Evolutionary conservation across 2,797 vertebrate species (phyloP).

Genomic region (Microctenopoma lineatum): DNA sequence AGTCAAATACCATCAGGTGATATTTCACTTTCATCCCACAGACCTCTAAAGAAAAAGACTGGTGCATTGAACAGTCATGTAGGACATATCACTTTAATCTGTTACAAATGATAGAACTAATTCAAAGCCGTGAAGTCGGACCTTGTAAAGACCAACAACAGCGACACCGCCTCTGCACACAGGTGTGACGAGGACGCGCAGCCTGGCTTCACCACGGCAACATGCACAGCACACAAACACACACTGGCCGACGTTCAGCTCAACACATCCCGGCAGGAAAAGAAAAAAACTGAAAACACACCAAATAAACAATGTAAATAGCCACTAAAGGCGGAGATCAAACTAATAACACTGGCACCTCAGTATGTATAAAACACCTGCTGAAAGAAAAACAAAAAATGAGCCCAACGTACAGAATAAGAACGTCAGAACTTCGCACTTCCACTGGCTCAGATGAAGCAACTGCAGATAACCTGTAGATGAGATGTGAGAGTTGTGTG

Average conservation of each 20-base stretch:
- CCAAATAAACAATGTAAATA: constrained; percentile 45
- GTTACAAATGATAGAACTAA: constrained; percentile 41
- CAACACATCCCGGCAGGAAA: constrained; percentile 35
- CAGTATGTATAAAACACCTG: constrained; percentile 24
- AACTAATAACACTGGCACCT: constrained; percentile 41
- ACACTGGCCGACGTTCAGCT: constrained; percentile 32
- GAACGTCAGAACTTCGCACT: constrained; percentile 22
- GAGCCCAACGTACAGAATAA: constrained; percentile 10
- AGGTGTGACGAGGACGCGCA: constrained; percentile 23
- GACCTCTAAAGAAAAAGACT: constrained; percentile 11
- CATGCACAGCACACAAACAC: constrained; percentile 51
- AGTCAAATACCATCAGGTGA: constrained; percentile 39
- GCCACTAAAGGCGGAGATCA: constrained; percentile 35
- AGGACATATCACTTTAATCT: constrained; percentile 15
- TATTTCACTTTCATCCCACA: constrained; percentile 42
- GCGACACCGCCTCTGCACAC: constrained; percentile 23
- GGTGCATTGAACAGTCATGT: constrained; percentile 45
- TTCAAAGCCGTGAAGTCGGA: constrained; percentile 30
- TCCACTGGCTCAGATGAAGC: constrained; percentile 59
- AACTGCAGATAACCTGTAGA: constrained; percentile 46
- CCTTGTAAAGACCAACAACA: constrained; percentile 32
- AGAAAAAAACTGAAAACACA: constrained; percentile 41
- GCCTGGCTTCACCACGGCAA: constrained; percentile 31
- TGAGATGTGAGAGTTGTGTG: constrained; percentile 56
- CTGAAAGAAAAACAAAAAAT: constrained; percentile 1